Percentiles rank a stretch among this genome's conserved stretches.
Evolutionary conservation across 2,113 vertebrate genomes (phyloP).

Genomic region (Haemorhous mexicanus): DNA sequence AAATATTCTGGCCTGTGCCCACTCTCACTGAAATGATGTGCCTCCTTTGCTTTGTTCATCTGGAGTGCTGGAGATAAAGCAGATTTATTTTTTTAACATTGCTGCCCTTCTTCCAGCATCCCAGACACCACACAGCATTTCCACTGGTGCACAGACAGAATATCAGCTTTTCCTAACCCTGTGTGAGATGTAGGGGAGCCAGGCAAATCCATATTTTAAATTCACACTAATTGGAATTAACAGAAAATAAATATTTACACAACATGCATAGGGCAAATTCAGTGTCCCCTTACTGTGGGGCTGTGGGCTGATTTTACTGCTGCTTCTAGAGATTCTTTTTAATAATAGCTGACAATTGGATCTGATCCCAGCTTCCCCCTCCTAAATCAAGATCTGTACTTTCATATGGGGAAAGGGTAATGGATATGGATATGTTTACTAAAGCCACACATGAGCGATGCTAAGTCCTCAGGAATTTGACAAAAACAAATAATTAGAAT

Average conservation of each 20-base stretch:
- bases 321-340: neutral
- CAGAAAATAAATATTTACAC: neutral
- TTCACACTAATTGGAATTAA: neutral
- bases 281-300: neutral
- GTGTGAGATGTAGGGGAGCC: neutral
- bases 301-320: neutral
- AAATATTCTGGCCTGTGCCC: neutral
- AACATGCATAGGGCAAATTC: neutral
- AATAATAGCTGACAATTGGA: neutral
- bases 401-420: neutral
- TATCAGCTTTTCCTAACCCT: neutral
- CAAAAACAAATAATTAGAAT: neutral
- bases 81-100: neutral
- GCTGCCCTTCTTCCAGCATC: neutral
- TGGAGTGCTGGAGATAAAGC: neutral
- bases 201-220: neutral
- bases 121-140: neutral
- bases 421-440: slow-evolving; percentile 5
- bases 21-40: neutral
- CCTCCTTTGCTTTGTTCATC: neutral
- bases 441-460: neutral
- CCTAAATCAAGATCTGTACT: neutral
- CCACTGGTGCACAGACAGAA: neutral
- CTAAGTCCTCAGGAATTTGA: neutral
- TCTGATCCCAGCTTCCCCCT: neutral